Evolutionary conservation across 2,888 invertebrate species (phyloP).

Genomic region (Craniophora ligustri): DNA sequence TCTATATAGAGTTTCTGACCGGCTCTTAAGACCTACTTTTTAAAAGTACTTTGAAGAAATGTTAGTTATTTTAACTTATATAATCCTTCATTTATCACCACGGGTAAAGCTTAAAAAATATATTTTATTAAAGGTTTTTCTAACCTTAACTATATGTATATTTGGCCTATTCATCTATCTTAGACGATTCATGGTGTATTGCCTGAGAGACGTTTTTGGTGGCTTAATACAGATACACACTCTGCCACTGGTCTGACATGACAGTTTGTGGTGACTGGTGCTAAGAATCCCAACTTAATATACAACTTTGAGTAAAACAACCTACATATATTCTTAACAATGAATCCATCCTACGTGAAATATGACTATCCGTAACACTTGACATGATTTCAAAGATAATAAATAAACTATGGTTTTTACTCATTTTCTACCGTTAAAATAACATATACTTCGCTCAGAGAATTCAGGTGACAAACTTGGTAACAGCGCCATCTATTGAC

Average conservation of each 20-base stretch:
- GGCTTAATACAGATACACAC: too few relatives aligned
- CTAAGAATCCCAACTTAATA: not conserved
- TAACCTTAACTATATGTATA: too few relatives aligned
- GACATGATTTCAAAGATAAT: constrained; percentile 1
- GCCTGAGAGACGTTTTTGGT: too few relatives aligned
- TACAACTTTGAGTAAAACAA: not conserved
- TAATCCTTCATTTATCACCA: too few relatives aligned
- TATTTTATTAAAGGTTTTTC: too few relatives aligned
- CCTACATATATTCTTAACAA: constrained; percentile 1
- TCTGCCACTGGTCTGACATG: too few relatives aligned
- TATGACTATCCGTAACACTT: not conserved
- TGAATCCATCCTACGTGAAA: constrained; percentile 1
- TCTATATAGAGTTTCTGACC: too few relatives aligned
- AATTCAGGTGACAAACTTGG: not conserved
- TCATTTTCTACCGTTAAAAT: constrained; percentile 18
- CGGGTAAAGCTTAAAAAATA: too few relatives aligned
- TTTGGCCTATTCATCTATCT: not conserved
- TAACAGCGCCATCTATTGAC: constrained; percentile 28
- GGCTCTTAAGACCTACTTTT: too few relatives aligned
- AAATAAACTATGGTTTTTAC: not conserved
- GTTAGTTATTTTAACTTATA: too few relatives aligned
- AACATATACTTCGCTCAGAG: not conserved
- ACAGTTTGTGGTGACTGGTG: not conserved
- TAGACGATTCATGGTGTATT: not conserved
- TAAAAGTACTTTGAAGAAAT: too few relatives aligned